phyloP scores from a whole-genome alignment of 2,113 vertebrate species.

The Amphiprion ocellaris region DNA sequence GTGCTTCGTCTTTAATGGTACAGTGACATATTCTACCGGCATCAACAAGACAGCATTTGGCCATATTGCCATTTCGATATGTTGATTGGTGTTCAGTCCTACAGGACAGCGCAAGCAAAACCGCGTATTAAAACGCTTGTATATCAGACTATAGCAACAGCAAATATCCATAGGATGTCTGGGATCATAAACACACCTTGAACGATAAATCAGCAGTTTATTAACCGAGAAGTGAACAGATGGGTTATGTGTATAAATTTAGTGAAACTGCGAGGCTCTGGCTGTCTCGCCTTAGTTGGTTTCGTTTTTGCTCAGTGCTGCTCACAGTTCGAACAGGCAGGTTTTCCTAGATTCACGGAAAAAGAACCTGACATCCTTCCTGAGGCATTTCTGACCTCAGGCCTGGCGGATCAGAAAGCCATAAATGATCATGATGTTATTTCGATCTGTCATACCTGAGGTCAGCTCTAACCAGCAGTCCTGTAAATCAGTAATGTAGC shows the following conservation, averaged over 20 bases:
- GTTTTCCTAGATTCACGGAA: neutral
- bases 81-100: no score
- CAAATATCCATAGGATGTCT: neutral
- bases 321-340: neutral
- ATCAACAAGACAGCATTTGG: no score
- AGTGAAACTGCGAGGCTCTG: neutral
- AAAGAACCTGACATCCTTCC: constrained; percentile 17
- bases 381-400: constrained; percentile 9
- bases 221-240: neutral
- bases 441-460: constrained; percentile 11
- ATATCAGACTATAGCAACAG: neutral
- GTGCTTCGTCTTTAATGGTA: no score
- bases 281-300: constrained; percentile 10
- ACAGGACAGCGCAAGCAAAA: constrained; percentile 1
- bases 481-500: neutral
- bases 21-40: no score
- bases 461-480: neutral
- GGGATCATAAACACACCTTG: neutral
- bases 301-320: constrained; percentile 41
- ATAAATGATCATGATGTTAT: neutral
- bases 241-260: neutral
- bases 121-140: neutral
- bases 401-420: constrained; percentile 14
- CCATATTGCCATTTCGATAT: no score
- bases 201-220: neutral